Evolutionary conservation across 1,140 invertebrate species (phyloP), one percentile per base, ranked within the genome.

Genomic region (Andricus grossulariae): DNA sequence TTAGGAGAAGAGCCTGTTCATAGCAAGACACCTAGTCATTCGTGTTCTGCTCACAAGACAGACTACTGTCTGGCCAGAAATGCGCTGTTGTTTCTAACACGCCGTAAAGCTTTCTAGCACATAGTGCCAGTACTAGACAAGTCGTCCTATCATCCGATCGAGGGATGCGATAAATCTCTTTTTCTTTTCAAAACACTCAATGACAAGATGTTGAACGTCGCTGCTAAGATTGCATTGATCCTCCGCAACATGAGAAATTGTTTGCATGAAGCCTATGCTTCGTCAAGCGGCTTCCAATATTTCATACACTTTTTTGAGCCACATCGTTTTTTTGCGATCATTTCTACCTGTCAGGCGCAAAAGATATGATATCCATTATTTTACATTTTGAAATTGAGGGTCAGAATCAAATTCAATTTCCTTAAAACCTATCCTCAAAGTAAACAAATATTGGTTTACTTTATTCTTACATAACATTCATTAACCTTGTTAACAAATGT

Each of bases 91-190:
- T 21, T 66, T 66, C 60, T 66, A 21, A 21, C 60, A 66, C 60
- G 60, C 45, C 57, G 57, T 60, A 60, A 60, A 60, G 18, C 25
- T 21, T 19, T 21, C 39, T 45, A 45, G 39, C 39, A 11, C 39
- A 45, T 10, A 45, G 4, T 16, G 18, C 19, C 7, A 32, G 25
- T 66, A 13, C 21, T 32, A 66, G 32, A 66, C 39, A 66, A 66
- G 32, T 66, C 60, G 32, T 66, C 60, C 32, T 66, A 66, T 66
- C 60, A 66, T 66, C 15, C 25, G 60, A 66, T 66, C 32, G 60
- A 66, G 25, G 60, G 60, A 66, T 66, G 60, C 60, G n/a, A 66
- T 66, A 66, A 66, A 66, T 66, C 60, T 66, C 19, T 25, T 15
- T 15, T 66, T 15, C 60, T 25, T 66, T n/a, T 16, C 25, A 7